A percentile compares a stretch with the other conserved stretches of the same genome.
phyloP scores from a whole-genome alignment of 2,113 vertebrate genomes.

The Propithecus coquereli region DNA sequence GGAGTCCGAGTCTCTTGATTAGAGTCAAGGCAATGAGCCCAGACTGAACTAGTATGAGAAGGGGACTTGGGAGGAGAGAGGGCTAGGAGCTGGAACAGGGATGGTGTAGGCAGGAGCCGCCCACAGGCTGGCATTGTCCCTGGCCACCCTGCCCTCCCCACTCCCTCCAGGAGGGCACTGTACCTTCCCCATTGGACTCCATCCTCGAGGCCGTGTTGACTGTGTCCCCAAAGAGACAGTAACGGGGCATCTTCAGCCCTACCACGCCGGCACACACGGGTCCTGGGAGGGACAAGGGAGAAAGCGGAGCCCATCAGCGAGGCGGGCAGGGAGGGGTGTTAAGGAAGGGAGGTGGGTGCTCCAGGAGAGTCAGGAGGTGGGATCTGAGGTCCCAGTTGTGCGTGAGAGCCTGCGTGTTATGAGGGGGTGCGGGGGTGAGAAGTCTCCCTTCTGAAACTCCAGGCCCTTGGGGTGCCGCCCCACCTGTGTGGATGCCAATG shows the following conservation, averaged over 20 bases:
- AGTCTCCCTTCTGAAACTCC: neutral
- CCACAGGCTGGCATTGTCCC: neutral
- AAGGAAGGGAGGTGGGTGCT: neutral
- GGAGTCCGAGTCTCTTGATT: neutral
- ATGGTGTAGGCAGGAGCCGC: no score
- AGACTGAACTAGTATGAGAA: neutral
- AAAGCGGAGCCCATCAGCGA: neutral
- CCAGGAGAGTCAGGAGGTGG: neutral
- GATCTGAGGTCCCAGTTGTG: neutral
- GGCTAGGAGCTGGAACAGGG: neutral
- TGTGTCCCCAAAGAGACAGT: conserved; percentile 94
- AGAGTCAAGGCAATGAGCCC: neutral
- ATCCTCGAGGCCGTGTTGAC: conserved; percentile 96
- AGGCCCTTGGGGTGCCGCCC: neutral
- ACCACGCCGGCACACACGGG: conserved; percentile 93
- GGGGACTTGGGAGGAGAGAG: neutral
- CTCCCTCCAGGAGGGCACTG: neutral
- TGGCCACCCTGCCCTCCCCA: neutral
- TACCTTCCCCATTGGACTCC: conserved; percentile 94
- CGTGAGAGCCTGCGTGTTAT: neutral
- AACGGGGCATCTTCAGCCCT: conserved; percentile 95
- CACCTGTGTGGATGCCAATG: conserved; percentile 93
- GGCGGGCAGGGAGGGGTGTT: no score
- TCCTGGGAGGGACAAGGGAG: conserved; percentile 75
- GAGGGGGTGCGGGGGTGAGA: neutral